Evolutionary conservation across 2,113 vertebrate species (phyloP).

Genomic region (Cebus imitator): DNA sequence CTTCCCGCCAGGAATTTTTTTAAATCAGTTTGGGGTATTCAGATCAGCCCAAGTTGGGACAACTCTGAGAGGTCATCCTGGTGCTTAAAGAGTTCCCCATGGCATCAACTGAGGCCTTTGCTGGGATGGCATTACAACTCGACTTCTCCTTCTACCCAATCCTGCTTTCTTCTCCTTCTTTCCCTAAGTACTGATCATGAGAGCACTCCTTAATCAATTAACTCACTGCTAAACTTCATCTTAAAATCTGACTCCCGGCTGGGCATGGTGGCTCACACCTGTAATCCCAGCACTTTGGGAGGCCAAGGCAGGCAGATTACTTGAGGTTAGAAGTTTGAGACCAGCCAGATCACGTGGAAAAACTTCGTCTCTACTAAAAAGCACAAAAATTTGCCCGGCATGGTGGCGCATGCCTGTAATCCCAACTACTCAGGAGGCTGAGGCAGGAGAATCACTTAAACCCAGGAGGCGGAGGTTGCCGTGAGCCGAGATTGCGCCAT

Average conservation of each 20-base stretch:
- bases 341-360: too few species aligned
- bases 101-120: not conserved
- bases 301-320: too few species aligned
- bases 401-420: too few species aligned
- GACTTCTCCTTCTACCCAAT: not conserved
- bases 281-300: too few species aligned
- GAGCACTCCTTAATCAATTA: not conserved
- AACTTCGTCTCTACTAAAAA: too few species aligned
- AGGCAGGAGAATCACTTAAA: too few species aligned
- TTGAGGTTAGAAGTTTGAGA: too few species aligned
- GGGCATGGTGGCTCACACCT: too few species aligned
- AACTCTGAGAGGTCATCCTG: not conserved
- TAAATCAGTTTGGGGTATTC: not conserved
- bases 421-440: too few species aligned
- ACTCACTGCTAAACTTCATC: not conserved
- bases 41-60: not conserved
- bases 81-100: not conserved
- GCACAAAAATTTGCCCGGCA: too few species aligned
- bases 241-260: not conserved
- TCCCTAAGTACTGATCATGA: not conserved
- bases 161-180: not conserved
- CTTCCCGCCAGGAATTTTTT: not conserved
- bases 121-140: not conserved
- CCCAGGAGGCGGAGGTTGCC: too few species aligned
- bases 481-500: too few species aligned